phyloP scores from a whole-genome alignment of 2,797 vertebrate genomes.

The Sus cebifrons region DNA sequence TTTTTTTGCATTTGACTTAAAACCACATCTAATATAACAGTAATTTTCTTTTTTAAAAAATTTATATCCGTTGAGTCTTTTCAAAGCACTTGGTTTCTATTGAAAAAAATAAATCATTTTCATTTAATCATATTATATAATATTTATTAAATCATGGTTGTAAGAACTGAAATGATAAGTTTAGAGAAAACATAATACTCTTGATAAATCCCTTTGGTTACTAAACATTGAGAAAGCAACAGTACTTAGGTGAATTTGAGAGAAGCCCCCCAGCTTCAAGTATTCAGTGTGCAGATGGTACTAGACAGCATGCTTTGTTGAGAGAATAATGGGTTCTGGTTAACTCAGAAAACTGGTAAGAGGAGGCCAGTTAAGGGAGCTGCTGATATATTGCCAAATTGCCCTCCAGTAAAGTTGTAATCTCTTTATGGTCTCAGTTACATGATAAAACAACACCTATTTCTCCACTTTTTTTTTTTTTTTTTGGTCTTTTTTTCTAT shows the following conservation, averaged over 20 bases:
- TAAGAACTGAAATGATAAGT: background rate
- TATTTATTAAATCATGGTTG: background rate
- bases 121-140: background rate
- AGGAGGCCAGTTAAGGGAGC: background rate
- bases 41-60: background rate
- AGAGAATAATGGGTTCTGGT: background rate
- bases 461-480: background rate
- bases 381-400: background rate
- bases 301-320: background rate
- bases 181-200: background rate
- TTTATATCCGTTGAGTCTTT: slow-evolving; percentile 2
- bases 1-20: slow-evolving; percentile 45
- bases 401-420: background rate
- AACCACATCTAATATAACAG: background rate
- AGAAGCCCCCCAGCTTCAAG: background rate
- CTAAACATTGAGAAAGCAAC: background rate
- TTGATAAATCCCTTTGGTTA: background rate
- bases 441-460: background rate
- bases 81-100: background rate
- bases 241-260: background rate
- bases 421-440: background rate
- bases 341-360: background rate
- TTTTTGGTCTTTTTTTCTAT: no score
- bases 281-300: background rate
- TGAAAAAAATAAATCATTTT: slow-evolving; percentile 27